Conservation (phyloP, 2,888 invertebrate genomes). For the Harpalus rufipes region DNA sequence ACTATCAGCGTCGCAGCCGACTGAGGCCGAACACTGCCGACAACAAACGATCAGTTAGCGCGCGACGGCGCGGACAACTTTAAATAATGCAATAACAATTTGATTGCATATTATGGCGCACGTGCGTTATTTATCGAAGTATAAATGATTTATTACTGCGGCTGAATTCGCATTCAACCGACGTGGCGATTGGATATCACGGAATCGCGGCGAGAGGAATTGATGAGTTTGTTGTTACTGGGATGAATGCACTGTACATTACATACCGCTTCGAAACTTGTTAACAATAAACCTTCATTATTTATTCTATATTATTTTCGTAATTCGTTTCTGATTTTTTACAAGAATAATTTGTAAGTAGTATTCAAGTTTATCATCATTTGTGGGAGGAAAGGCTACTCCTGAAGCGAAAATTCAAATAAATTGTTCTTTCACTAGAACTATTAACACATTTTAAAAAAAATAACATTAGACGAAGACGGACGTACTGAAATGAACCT, state of each 20-base stretch:
- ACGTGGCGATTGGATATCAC: constrained; percentile 38
- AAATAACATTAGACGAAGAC: too few relatives aligned
- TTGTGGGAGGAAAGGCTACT: too few relatives aligned
- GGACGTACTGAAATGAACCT: too few relatives aligned
- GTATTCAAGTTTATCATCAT: too few relatives aligned
- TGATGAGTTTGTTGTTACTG: constrained; percentile 28
- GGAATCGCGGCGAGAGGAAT: background rate
- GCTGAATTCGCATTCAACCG: constrained; percentile 51
- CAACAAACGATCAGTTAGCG: constrained; percentile 17
- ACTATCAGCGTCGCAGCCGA: constrained; percentile 41
- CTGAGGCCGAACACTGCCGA: constrained; percentile 27
- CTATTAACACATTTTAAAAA: too few relatives aligned
- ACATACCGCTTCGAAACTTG: background rate
- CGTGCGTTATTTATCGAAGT: constrained; percentile 64
- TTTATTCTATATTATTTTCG: background rate
- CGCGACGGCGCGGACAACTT: constrained; percentile 41
- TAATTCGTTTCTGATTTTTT: background rate
- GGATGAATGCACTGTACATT: constrained; percentile 37
- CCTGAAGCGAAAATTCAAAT: too few relatives aligned
- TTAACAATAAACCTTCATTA: constrained; percentile 19
- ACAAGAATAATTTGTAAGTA: background rate
- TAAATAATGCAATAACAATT: constrained; percentile 66
- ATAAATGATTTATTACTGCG: constrained; percentile 64
- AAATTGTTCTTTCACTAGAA: too few relatives aligned
- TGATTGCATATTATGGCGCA: constrained; percentile 65